Evolutionary conservation across 2,888 invertebrate species (phyloP).

Genomic region (Drepana falcataria): DNA sequence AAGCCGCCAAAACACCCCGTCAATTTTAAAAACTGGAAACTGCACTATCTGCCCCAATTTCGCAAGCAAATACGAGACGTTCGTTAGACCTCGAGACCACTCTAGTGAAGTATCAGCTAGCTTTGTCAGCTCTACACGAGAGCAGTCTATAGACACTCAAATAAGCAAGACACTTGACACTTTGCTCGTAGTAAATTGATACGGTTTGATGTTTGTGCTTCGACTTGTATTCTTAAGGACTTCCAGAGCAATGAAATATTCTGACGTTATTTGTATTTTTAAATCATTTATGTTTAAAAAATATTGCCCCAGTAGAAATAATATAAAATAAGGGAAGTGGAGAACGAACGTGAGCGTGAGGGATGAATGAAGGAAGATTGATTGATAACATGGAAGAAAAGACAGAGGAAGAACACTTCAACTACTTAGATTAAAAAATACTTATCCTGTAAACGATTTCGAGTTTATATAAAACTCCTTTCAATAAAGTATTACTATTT

Average conservation of each 20-base stretch:
- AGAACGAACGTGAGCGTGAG: no score
- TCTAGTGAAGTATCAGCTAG: constrained; percentile 19
- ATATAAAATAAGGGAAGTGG: no score
- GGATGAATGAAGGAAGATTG: no score
- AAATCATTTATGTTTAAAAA: no score
- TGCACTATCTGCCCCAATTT: neutral
- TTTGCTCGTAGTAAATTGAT: constrained; percentile 12
- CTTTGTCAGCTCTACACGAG: constrained; percentile 32
- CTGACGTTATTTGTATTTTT: neutral
- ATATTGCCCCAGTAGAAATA: no score
- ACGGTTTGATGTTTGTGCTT: neutral
- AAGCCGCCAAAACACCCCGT: neutral
- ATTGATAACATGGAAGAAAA: no score
- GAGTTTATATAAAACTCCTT: no score
- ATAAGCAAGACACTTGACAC: constrained; percentile 18
- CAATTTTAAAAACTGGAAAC: neutral
- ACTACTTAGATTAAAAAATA: no score
- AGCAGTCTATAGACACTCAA: constrained; percentile 9
- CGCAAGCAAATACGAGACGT: neutral
- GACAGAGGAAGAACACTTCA: no score
- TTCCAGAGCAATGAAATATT: neutral
- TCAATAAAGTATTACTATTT: no score
- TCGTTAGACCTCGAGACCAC: constrained; percentile 19
- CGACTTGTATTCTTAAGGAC: neutral
- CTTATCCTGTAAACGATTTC: no score